Conservation (phyloP, 1,140 invertebrate genomes). For the Phymastichus coffea region DNA sequence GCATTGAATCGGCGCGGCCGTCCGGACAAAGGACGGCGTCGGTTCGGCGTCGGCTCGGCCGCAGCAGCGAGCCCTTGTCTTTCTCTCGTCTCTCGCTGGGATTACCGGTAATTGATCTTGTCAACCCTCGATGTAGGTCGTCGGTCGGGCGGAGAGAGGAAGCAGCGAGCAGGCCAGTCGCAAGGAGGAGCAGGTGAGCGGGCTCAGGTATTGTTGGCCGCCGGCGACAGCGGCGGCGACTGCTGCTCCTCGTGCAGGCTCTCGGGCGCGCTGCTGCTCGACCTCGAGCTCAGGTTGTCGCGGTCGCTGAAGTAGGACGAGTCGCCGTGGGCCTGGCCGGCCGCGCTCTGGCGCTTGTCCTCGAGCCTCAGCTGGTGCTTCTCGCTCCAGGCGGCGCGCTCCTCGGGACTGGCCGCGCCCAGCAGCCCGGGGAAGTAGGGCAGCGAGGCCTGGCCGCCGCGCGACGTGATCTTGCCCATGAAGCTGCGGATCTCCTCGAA, state of each 20-base stretch:
- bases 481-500: slow-evolving; percentile 93
- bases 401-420: slow-evolving; percentile 31
- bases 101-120: too few relatives aligned
- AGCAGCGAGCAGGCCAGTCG: too few relatives aligned
- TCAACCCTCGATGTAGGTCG: too few relatives aligned
- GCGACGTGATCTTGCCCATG: slow-evolving; percentile 84
- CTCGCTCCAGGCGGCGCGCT: slow-evolving; percentile 38
- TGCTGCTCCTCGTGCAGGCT: slow-evolving; percentile 53
- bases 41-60: too few relatives aligned
- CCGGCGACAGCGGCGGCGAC: slow-evolving; percentile 48
- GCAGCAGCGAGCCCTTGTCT: too few relatives aligned
- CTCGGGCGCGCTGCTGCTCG: slow-evolving; percentile 53
- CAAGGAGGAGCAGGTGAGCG: too few relatives aligned
- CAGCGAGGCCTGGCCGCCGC: slow-evolving; percentile 48
- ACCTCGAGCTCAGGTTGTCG: slow-evolving; percentile 60
- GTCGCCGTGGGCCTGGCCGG: slow-evolving; percentile 39
- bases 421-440: slow-evolving; percentile 51
- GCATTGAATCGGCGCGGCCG: too few relatives aligned
- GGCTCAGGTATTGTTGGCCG: slow-evolving; percentile 53
- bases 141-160: too few relatives aligned
- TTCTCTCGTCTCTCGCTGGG: too few relatives aligned
- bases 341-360: slow-evolving; percentile 45
- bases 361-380: slow-evolving; percentile 51
- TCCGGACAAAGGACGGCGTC: too few relatives aligned
- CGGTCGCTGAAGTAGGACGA: slow-evolving; percentile 61